phyloP scores from a whole-genome alignment of 2,888 invertebrate genomes.

The Meta bourneti region DNA sequence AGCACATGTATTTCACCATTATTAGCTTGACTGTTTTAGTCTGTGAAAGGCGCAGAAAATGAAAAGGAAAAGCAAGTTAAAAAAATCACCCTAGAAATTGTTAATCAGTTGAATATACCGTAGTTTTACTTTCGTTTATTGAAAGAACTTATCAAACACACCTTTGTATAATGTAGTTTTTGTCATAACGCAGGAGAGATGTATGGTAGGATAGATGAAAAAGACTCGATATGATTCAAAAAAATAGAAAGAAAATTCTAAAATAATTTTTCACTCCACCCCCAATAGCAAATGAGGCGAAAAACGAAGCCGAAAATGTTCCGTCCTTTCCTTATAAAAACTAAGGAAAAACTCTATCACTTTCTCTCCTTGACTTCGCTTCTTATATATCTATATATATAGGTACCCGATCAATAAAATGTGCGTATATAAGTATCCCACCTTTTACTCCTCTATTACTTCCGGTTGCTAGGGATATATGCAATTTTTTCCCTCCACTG shows the following conservation, averaged over 20 bases:
- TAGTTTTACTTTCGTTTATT: no score
- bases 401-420: constrained; percentile 43
- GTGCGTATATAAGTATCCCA: constrained; percentile 25
- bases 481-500: constrained; percentile 3
- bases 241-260: not conserved
- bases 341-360: constrained; percentile 28
- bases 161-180: no score
- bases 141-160: no score
- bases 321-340: not conserved
- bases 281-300: constrained; percentile 50
- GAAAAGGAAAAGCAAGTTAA: no score
- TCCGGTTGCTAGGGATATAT: constrained; percentile 46
- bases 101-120: no score
- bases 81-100: no score
- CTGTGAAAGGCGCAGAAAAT: no score
- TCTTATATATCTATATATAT: constrained; percentile 13
- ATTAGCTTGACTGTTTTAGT: no score
- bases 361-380: constrained; percentile 21
- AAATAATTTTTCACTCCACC: constrained; percentile 51
- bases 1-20: no score
- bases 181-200: no score
- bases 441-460: constrained; percentile 40
- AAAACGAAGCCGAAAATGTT: constrained; percentile 39
- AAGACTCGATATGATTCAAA: no score
- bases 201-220: no score